Conservation (phyloP, 2,113 vertebrate genomes). For the Seriola aureovittata region DNA sequence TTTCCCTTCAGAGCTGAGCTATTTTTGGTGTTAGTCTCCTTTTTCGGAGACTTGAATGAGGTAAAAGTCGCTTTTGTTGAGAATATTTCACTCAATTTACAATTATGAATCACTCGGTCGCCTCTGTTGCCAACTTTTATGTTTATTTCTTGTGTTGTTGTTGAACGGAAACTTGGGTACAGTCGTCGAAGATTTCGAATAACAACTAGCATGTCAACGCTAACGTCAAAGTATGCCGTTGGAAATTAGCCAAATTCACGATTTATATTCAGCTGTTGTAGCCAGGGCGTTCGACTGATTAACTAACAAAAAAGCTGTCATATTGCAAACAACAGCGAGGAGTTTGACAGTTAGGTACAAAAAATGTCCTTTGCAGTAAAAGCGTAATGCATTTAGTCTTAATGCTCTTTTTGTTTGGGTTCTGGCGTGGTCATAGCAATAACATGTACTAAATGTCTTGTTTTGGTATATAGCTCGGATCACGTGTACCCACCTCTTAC, state of each 20-base stretch:
- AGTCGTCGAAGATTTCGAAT: constrained; percentile 4
- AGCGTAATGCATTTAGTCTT: neutral
- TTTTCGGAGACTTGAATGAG: constrained; percentile 64
- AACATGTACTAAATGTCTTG: constrained; percentile 39
- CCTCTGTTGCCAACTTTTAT: neutral
- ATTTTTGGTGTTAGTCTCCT: constrained; percentile 45
- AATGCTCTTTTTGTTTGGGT: neutral
- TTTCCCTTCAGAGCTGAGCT: neutral
- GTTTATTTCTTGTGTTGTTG: constrained; percentile 11
- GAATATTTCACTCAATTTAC: neutral
- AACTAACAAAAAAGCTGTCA: neutral
- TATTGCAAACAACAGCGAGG: neutral
- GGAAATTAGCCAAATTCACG: neutral
- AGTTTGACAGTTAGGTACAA: neutral
- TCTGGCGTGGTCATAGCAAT: neutral
- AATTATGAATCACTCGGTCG: neutral
- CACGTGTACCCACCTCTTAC: constrained; percentile 78
- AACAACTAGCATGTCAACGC: neutral
- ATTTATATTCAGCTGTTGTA: neutral
- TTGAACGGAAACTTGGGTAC: constrained; percentile 36
- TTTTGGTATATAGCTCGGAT: constrained; percentile 71
- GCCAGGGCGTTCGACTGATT: neutral
- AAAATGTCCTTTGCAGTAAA: neutral
- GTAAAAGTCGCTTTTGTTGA: constrained; percentile 53
- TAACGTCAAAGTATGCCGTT: neutral